These are phyloP conservation scores for Tetragonisca angustula DNA, from an alignment of 2,888 invertebrate species.

Conservation along the genomic window DNA sequence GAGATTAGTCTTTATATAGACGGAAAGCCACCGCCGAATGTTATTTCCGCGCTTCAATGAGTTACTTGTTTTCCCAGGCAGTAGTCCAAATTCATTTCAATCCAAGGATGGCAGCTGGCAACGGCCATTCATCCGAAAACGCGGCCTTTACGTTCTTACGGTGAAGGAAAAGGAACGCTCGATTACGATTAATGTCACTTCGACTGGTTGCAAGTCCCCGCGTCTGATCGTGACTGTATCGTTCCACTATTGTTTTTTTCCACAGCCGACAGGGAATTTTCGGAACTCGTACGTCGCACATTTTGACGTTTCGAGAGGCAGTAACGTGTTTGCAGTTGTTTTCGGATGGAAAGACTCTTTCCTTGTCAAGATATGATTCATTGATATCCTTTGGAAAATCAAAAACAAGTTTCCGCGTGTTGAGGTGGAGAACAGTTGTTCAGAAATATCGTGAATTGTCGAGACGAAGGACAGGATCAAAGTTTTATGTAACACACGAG, in stretches of 20 bases:
- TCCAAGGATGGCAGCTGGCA: neutral
- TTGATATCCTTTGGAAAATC: too few relatives aligned
- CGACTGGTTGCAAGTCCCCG: neutral
- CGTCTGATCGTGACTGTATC: neutral
- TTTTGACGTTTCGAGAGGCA: neutral
- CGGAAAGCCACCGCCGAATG: constrained; percentile 26
- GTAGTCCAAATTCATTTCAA: constrained; percentile 31
- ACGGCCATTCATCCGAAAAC: neutral
- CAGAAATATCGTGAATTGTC: too few relatives aligned
- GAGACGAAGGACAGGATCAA: too few relatives aligned
- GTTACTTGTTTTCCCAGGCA: constrained; percentile 26
- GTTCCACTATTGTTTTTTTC: neutral
- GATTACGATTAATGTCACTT: neutral
- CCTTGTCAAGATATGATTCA: too few relatives aligned
- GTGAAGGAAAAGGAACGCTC: neutral
- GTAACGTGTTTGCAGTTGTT: neutral
- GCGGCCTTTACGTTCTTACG: neutral
- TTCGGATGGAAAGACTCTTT: neutral
- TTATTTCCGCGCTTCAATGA: constrained; percentile 22
- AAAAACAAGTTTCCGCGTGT: too few relatives aligned
- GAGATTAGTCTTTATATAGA: constrained; percentile 36
- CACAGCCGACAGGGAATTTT: neutral
- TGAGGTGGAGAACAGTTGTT: too few relatives aligned
- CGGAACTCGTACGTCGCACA: neutral
- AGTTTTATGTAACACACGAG: too few relatives aligned